These are phyloP conservation scores for Drosophila nikananu DNA, from an alignment of 1,140 invertebrate species.

Conservation along the genomic window DNA sequence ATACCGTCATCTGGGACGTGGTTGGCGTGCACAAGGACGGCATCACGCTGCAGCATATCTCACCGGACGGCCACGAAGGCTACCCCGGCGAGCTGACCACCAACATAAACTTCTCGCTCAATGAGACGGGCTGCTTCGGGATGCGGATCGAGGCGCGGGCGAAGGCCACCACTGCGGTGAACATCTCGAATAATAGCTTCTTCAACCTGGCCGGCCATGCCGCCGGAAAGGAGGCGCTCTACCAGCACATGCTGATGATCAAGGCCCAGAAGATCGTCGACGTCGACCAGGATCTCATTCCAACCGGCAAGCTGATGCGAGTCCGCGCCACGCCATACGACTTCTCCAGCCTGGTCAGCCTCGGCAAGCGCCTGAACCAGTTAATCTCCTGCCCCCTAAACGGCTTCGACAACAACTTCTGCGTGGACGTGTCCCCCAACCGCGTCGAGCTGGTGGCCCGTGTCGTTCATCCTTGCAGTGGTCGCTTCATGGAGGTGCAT, in stretches of 20 bases:
- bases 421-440: conserved; percentile 85
- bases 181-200: conserved; percentile 96
- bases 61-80: conserved; percentile 93
- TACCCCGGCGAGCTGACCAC: conserved; percentile 92
- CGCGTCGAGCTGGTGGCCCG: conserved; percentile 80
- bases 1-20: conserved; percentile 90
- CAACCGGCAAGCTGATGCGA: conserved; percentile 90
- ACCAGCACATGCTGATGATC: conserved; percentile 91
- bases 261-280: conserved; percentile 92
- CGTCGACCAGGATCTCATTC: conserved; percentile 90
- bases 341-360: conserved; percentile 87
- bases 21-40: conserved; percentile 82
- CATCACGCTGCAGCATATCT: conserved; percentile 88
- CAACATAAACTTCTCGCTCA: conserved; percentile 90
- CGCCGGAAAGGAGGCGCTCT: conserved; percentile 86
- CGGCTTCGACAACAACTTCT: conserved; percentile 93
- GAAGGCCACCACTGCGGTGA: conserved; percentile 93
- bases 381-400: conserved; percentile 78
- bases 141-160: conserved; percentile 91
- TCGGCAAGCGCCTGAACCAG: conserved; percentile 85
- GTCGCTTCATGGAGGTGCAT: conserved; percentile 91
- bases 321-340: conserved; percentile 90
- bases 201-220: conserved; percentile 95
- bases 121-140: conserved; percentile 89
- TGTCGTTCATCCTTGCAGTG: conserved; percentile 89